phyloP scores from a whole-genome alignment of 2,113 vertebrate species.

The Eleginops maclovinus region DNA sequence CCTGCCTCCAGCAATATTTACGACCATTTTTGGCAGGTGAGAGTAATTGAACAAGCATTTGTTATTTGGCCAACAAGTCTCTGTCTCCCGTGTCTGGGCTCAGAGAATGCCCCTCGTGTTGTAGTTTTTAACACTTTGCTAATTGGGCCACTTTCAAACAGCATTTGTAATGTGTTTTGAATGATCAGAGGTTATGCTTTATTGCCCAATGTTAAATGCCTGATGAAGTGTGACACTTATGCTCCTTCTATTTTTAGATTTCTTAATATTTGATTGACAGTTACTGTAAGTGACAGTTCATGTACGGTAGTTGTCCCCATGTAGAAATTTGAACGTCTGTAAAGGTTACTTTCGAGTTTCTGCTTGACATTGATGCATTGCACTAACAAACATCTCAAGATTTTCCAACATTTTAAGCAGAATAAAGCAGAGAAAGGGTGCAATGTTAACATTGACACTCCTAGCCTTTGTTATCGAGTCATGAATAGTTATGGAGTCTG shows the following conservation, averaged over 20 bases:
- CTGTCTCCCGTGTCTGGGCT: conserved; percentile 45
- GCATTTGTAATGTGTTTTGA: conserved; percentile 55
- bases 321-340: conserved; percentile 2
- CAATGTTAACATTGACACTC: background rate
- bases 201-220: conserved; percentile 6
- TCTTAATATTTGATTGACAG: background rate
- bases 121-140: conserved; percentile 65
- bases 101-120: conserved; percentile 45
- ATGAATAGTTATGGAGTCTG: background rate
- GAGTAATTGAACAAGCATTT: conserved; percentile 72
- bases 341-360: background rate
- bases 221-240: conserved; percentile 3
- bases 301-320: background rate
- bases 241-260: background rate
- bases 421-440: background rate
- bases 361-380: background rate
- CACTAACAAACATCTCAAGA: background rate
- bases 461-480: background rate
- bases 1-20: conserved; percentile 75
- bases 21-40: conserved; percentile 72
- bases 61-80: conserved; percentile 70
- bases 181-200: conserved; percentile 37
- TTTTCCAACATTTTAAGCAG: conserved; percentile 4
- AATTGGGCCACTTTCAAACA: conserved; percentile 65
- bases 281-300: background rate